A percentile compares a stretch with the other conserved stretches of the same genome.
phyloP scores from a whole-genome alignment of 2,113 vertebrate species.

The Pachyramphus minor region DNA sequence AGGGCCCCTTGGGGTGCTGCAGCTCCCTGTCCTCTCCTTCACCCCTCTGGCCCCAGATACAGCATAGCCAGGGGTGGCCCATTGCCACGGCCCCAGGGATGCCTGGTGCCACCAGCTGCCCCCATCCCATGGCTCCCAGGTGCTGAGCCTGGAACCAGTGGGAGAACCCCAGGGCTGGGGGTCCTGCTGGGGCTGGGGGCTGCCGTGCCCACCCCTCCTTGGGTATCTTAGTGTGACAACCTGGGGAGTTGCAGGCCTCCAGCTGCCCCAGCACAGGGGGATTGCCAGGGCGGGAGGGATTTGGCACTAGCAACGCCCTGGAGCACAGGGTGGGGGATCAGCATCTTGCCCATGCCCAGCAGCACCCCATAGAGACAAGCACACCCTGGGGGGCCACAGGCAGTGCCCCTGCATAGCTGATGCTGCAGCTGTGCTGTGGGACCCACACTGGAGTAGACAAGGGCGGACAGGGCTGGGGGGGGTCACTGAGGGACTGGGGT shows the following conservation, averaged over 20 bases:
- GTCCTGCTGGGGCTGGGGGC: not conserved
- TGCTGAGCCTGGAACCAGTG: not conserved
- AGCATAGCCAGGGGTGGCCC: not conserved
- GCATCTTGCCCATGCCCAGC: not conserved
- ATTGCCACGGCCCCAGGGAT: not conserved
- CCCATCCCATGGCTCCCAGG: not conserved
- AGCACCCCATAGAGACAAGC: not conserved
- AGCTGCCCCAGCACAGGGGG: not conserved
- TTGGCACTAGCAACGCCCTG: not conserved
- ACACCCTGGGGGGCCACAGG: not conserved
- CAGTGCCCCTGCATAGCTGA: not conserved
- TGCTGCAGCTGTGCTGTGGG: not conserved
- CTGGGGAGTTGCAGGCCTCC: not conserved
- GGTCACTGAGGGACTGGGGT: not conserved
- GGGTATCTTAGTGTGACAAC: not conserved
- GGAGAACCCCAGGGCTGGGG: not conserved
- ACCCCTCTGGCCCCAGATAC: not conserved
- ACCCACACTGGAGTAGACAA: not conserved
- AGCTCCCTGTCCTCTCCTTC: fast-evolving
- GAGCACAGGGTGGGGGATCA: fast-evolving
- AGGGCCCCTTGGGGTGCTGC: not conserved
- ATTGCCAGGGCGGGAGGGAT: not conserved
- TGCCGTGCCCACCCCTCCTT: not conserved
- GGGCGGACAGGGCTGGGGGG: not conserved
- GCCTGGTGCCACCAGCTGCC: not conserved